phyloP scores from a whole-genome alignment of 1,140 invertebrate genomes.

The Drosophila ficusphila region DNA sequence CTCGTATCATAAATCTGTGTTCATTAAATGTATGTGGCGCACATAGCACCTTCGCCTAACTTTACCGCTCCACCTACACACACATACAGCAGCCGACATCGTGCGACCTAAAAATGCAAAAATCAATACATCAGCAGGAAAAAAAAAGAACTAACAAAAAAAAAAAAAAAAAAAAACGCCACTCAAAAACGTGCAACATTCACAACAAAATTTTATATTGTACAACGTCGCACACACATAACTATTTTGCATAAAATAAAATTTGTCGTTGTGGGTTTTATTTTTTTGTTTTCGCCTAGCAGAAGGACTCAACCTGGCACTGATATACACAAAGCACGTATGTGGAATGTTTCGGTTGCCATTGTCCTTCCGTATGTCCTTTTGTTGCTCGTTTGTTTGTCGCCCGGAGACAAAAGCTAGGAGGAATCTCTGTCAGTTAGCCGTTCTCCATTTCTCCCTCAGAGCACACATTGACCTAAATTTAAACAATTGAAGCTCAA shows the following conservation, averaged over 20 bases:
- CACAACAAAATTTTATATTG: constrained; percentile 52
- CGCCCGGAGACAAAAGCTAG: constrained; percentile 53
- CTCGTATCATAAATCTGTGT: constrained; percentile 61
- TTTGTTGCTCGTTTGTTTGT: constrained; percentile 69
- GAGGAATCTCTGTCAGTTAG: constrained; percentile 36
- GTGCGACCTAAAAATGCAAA: constrained; percentile 72
- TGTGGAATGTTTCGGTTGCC: constrained; percentile 35
- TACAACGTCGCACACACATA: constrained; percentile 59
- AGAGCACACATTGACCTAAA: constrained; percentile 63
- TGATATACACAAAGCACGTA: constrained; percentile 65
- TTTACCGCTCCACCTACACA: constrained; percentile 17
- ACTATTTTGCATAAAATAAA: constrained; percentile 81
- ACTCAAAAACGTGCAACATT: constrained; percentile 44
- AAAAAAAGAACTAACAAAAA: constrained; percentile 8
- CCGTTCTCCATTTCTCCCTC: constrained; percentile 21
- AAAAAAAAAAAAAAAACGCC: constrained; percentile 23
- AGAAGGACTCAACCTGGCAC: constrained; percentile 33
- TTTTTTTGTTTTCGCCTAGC: constrained; percentile 3
- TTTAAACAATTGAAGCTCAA: constrained; percentile 65
- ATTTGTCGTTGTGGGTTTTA: constrained; percentile 42
- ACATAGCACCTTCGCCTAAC: constrained; percentile 15
- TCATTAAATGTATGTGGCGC: constrained; percentile 53
- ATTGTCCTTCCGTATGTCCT: constrained; percentile 54
- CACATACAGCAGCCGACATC: constrained; percentile 25
- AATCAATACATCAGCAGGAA: constrained; percentile 61